Evolutionary conservation across 2,888 invertebrate genomes (phyloP).

Genomic region (Apotomis betuletana): DNA sequence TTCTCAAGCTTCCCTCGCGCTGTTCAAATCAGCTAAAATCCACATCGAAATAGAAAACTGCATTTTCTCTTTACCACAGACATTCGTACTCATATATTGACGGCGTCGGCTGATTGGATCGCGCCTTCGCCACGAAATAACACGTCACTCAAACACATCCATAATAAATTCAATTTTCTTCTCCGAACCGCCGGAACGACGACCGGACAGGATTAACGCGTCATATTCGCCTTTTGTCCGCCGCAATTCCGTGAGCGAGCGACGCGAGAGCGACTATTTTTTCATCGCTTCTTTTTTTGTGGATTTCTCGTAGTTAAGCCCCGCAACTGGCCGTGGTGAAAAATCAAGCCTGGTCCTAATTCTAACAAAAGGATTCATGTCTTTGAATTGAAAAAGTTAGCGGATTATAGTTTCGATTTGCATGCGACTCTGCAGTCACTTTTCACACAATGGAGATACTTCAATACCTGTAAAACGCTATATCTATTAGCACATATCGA

Average conservation of each 20-base stretch:
- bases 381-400: constrained; percentile 25
- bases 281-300: constrained; percentile 55
- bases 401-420: constrained; percentile 11
- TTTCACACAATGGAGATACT: no score
- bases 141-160: constrained; percentile 82
- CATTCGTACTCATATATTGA: constrained; percentile 56
- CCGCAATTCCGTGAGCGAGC: constrained; percentile 61
- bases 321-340: constrained; percentile 43
- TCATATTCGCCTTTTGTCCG: constrained; percentile 78
- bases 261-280: constrained; percentile 27
- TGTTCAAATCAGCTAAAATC: neutral
- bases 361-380: constrained; percentile 30
- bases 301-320: constrained; percentile 39
- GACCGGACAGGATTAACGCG: constrained; percentile 79
- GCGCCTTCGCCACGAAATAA: constrained; percentile 76
- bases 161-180: constrained; percentile 83
- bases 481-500: no score
- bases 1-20: neutral
- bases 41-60: constrained; percentile 63
- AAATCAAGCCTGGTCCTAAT: constrained; percentile 37
- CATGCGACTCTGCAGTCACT: neutral
- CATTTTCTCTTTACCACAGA: constrained; percentile 69
- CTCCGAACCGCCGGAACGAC: constrained; percentile 70
- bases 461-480: no score
- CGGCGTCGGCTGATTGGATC: constrained; percentile 74